Conservation (phyloP, 2,113 vertebrate species). For the Hippocampus abdominalis region DNA sequence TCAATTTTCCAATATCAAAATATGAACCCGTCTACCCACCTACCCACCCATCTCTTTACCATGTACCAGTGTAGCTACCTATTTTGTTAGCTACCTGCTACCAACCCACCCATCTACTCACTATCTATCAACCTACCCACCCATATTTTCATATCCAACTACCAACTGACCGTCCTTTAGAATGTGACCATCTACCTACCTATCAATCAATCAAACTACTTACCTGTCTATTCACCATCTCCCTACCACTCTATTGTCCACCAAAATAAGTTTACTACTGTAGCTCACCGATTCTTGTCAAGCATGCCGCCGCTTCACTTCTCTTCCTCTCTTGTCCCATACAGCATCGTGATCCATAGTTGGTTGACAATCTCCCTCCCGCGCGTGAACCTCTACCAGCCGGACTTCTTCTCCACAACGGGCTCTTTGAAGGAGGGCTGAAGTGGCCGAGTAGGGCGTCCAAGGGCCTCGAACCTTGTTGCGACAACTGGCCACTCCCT, state of each 20-base stretch:
- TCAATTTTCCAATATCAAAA: no score
- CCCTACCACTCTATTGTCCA: background rate
- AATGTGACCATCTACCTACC: background rate
- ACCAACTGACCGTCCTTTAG: background rate
- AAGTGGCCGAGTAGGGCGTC: background rate
- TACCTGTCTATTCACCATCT: background rate
- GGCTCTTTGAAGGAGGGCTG: constrained; percentile 1
- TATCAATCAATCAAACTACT: background rate
- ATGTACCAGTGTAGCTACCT: no score
- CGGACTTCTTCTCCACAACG: constrained; percentile 14
- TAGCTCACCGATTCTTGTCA: constrained; percentile 37
- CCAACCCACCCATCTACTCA: background rate
- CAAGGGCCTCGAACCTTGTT: background rate
- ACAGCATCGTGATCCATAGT: constrained; percentile 36
- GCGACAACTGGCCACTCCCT: constrained; percentile 21
- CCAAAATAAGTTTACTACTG: background rate
- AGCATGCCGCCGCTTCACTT: constrained; percentile 16
- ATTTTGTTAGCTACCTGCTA: background rate
- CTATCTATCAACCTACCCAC: no score
- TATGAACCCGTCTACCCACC: no score
- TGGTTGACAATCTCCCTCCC: background rate
- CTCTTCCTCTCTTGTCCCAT: constrained; percentile 64
- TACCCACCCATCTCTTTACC: no score
- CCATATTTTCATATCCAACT: background rate
- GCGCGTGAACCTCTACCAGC: background rate